Base-by-base conservation (phyloP, 2,797 vertebrate species). In the Synaphobranchus kaupii region DNA sequence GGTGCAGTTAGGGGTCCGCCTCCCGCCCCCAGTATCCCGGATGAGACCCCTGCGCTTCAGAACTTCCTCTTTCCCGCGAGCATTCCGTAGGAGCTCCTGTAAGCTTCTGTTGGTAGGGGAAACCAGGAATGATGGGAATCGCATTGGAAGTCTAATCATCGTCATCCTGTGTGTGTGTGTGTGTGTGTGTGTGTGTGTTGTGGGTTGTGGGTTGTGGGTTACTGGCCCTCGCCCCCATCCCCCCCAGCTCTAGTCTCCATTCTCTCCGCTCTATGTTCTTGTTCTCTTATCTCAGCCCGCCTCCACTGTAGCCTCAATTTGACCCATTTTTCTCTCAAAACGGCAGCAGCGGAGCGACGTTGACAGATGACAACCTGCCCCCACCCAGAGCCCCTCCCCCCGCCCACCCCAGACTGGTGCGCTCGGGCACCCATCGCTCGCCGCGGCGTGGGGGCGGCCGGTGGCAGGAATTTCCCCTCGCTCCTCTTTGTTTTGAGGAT, bases 321-420 rank as follows among this genome's bases (percentile, higher is more conserved):
- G 95, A 95, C 95, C 95, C 93, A 95, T 83, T 95, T 96, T 80
- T 58, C 86, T 80, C 63, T 87, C 68, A 68, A 68, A 89, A 88
- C 83, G 58, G 81, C 85, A 47, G 85, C 58, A 83, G 89, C 68
- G 47, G 63, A 56, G 88, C 83, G 68, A 39, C 47, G 63, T 73
- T 44, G 25, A n/a, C 47, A 34, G 54, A 83, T 31, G 44, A 50
- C 56, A 31, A 54, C 10, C 28, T 28, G 58, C 58, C 54, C 54
- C 48, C 17, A 58, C 13, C 6, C 34, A 80, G 1, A 60, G 89
- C 88, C 89, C 90, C 80, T 84, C 89, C 90, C 87, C 71, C 31
- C 28, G 86, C 84, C 90, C 88, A 20, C 87, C 85, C 0, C 34
- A 87, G 86, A 76, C 88, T 2, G 7, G 80, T 84, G 86, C 89